Evolutionary conservation across 2,888 invertebrate species (phyloP).

Genomic region (Arge pagana): DNA sequence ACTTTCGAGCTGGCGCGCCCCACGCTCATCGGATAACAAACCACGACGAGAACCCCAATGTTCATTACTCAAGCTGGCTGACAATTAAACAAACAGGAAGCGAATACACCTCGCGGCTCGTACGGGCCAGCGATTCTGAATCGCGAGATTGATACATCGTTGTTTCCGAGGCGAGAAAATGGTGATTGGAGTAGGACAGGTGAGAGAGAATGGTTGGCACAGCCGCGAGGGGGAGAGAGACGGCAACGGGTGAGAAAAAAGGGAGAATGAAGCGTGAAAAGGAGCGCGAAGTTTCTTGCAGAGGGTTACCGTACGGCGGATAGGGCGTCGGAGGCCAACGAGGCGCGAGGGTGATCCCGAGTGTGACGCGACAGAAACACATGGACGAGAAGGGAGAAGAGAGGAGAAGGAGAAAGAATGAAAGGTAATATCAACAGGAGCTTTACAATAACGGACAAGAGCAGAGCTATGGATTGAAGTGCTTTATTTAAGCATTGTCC

Average conservation of each 20-base stretch:
- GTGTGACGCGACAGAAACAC: background rate
- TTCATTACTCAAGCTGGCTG: constrained; percentile 12
- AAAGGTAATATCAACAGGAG: constrained; percentile 2
- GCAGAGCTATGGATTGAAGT: background rate
- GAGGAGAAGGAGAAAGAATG: background rate
- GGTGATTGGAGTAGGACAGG: background rate
- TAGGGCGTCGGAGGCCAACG: background rate
- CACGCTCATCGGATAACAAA: too few species aligned
- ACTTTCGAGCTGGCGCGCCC: too few species aligned
- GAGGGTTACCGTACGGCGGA: background rate
- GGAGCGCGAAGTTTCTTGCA: too few species aligned
- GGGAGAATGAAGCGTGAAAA: too few species aligned
- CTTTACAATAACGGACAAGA: constrained; percentile 12
- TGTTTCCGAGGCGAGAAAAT: constrained; percentile 8
- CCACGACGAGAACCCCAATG: background rate
- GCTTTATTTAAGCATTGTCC: constrained; percentile 12
- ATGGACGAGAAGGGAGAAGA: background rate
- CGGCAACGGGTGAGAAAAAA: too few species aligned
- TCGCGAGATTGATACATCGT: constrained; percentile 16
- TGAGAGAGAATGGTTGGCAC: background rate
- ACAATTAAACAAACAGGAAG: constrained; percentile 14
- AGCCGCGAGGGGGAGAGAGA: background rate
- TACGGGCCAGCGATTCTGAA: background rate
- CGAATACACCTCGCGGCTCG: background rate
- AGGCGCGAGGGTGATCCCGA: background rate